Evolutionary conservation across 2,113 vertebrate species (phyloP), one percentile per base, ranked within the genome.

Genomic region (Calypte anna): DNA sequence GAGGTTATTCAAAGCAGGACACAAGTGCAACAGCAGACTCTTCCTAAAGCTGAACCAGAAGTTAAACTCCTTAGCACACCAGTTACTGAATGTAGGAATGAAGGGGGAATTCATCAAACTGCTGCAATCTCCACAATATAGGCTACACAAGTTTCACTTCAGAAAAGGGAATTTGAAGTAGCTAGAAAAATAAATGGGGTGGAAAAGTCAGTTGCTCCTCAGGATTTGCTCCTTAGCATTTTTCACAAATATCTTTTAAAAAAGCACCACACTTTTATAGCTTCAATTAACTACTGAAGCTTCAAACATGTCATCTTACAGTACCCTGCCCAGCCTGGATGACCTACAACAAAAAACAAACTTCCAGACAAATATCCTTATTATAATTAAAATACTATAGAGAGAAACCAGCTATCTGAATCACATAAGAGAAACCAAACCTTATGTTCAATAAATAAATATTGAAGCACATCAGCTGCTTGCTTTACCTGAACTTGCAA

Each of bases 111-210:
- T 66, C 36, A 30, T 89, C 19, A 83, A 80, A 75, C 17, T 82
- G 53, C 10, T 1, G 2, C 23, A 50, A 23, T 9, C 15, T 27
- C 43, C 5, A 3, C 23, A 73, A 93, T 20, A 75, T 0, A 53
- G 14, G 30, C 36, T 72, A 67, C 0, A 0, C 9, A 68, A 57
- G 3, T 25, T 70, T 10, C 7, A 55, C 3, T 25, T 63, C 31
- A 44, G 30, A 84, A 74, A 54, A 83, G 7, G 6, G 86, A 78
- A 82, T 27, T 31, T 22, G 58, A 59, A 16, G 13, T 63, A 55
- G 3, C 48, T 36, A 59, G 28, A 20, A 74, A 83, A 88, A 93
- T 27, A 88, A 50, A 73, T 12, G 0, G 6, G 18, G 78, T 30
- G 0, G 28, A 67, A 54, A 88, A 43, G 36, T 36, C 0, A 53